Base-by-base conservation (phyloP, 2,888 invertebrate species). In the Loripinus fragilis region DNA sequence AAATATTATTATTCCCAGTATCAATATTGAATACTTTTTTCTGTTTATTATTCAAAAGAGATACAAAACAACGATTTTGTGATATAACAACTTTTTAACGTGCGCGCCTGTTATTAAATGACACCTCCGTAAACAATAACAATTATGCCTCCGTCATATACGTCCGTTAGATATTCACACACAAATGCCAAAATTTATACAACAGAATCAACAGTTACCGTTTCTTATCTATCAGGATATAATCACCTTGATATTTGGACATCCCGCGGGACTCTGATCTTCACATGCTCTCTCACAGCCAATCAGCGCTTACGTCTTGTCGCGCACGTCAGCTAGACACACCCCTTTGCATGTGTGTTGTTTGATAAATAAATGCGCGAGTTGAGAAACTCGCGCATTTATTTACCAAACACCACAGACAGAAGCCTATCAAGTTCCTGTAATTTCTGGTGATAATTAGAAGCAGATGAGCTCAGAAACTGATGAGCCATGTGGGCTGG, bases 401-500 rank as follows among this genome's bases (percentile, higher is more conserved):
- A n/a, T n/a, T n/a, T n/a, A n/a, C n/a, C n/a, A n/a, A n/a, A n/a
- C n/a, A n/a, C n/a, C 20, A 60, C 33, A 20, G 60, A 33, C 60
- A 33, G 33, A 60, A 33, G 30, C 60, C 60, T 60, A 60, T 60
- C 60, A 60, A 23, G 33, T 60, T 60, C 60, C 60, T 33, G 60
- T 60, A 60, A 60, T 60, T 60, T 60, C 60, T 60, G 60, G 33
- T 23, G 33, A 60, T 60, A 60, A 60, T 60, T 60, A 60, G 60
- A 60, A 60, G 33, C 60, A 60, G 60, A 60, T 60, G 60, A 60
- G 60, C 33, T 60, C 33, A 2, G 60, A 60, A 60, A 60, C 60
- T 52, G 28, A 45, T 67, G 41, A 67, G 45, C 45, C 67, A 67
- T 42, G 67, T 67, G 67, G 67, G 67, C 45, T 41, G 67, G 45